Evolutionary conservation across 1,140 invertebrate species (phyloP), one percentile per base, ranked within the genome.

Genomic region (Drosophila sechellia): DNA sequence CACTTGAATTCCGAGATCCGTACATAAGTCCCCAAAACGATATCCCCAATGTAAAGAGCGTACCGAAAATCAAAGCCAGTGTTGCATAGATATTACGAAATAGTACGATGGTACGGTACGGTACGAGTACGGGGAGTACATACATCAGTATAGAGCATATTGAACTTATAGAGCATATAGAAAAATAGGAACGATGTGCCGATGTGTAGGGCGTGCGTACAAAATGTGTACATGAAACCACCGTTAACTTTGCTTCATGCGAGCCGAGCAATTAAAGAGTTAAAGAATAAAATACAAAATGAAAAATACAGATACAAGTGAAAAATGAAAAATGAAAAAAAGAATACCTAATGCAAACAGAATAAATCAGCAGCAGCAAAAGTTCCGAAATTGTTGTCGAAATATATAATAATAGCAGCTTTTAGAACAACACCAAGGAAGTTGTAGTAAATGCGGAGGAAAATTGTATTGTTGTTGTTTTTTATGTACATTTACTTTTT

Each of bases 191-290:
- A 35, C 31, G 52, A 68, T 54, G 39, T 66, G 60, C 60, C 60
- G 52, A 31, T 31, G 39, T 34, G 20, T 50, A 52, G 64, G 66
- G 50, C 64, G 66, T 70, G 64, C 66, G 66, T 70, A 70, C 66
- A 70, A 70, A 70, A 70, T 50, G 15, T 72, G 66, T 71, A 72
- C 69, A 72, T 72, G 69, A 75, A 76, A 76, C 73, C 73, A 76
- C 73, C 73, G 73, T 76, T 76, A 76, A 76, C 73, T 76, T 76
- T 76, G 73, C 69, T 72, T 71, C 45, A 72, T 71, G 69, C 65
- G 65, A 72, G 65, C 69, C 69, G 69, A 72, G 69, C 66, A 72
- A 72, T 71, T 72, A 71, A 72, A 71, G 35, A 58, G 64, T 70
- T 70, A 45, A 69, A 69, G 39, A 43, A 40, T 10, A 53, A 46